Evolutionary conservation across 2,797 vertebrate species (phyloP), one percentile per base, ranked within the genome.

Genomic region (Megaceryle alcyon): DNA sequence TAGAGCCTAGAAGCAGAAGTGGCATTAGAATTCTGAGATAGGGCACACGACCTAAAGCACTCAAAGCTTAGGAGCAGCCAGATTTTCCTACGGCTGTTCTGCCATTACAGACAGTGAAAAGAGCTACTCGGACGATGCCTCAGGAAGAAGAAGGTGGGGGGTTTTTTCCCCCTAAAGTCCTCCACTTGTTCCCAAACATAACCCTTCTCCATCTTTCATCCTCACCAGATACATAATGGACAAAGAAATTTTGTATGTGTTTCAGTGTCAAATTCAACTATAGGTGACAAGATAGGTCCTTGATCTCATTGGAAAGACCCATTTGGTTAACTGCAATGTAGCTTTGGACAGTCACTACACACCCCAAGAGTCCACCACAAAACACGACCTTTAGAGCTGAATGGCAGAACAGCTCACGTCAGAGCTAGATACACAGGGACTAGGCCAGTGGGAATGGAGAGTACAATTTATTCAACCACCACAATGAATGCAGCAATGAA

Each of bases 1-100:
- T 94, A 5, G 21, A n/a, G 44, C 97, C 98, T 98, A 82, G 73
- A 94, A 86, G 23, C 57, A 29, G 75, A 92, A 89, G 66, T 57
- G 54, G 19, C 18, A 44, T 91, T 90, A 53, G 28, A 65, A 85
- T 90, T 90, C 88, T 59, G n/a, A 94, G 23, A 35, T 19, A 73
- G 10, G 2, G 3, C 46, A 57, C 29, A 17, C 22, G 83, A 72
- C 2, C 18, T 33, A n/a, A 61, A 79, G 26, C 11, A 10, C 8
- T 56, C 48, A 33, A 46, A 65, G 3, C 61, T 82, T 37, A 82
- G 10, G 9, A 73, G 28, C 3, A 72, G 59, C 2, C 21, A 73
- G 19, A 19, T 72, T 72, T 79, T 88, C 29, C 66, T 88, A 49
- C 15, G 23, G 8, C 12, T 82, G 92, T 87, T 68, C 53, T 88